Conservation (phyloP, 2,888 invertebrate genomes). For the Ferdinandea cuprea region DNA sequence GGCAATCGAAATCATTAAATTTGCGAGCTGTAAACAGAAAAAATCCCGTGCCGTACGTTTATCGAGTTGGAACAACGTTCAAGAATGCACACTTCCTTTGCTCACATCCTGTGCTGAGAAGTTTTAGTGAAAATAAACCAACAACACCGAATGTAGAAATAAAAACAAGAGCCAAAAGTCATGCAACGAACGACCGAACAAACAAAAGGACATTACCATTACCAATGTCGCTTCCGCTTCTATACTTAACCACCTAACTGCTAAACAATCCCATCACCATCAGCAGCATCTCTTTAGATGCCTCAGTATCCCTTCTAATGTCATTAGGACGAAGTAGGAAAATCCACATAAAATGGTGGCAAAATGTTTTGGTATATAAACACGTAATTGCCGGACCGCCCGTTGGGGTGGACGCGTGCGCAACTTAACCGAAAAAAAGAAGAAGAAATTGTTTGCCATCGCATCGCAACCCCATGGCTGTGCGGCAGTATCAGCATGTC, state of each 20-base stretch:
- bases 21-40: slow-evolving; percentile 54
- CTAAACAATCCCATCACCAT: slow-evolving; percentile 63
- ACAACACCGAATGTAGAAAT: slow-evolving; percentile 18
- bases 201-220: slow-evolving; percentile 76
- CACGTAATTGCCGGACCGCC: slow-evolving; percentile 77
- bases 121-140: slow-evolving; percentile 33
- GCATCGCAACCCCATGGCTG: slow-evolving; percentile 16
- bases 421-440: slow-evolving; percentile 39
- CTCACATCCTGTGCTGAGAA: slow-evolving; percentile 51
- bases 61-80: slow-evolving; percentile 71
- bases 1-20: slow-evolving; percentile 77
- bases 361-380: slow-evolving; percentile 75
- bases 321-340: slow-evolving; percentile 70
- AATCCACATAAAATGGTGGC: slow-evolving; percentile 75
- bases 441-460: slow-evolving; percentile 1
- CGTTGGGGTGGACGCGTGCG: slow-evolving; percentile 76
- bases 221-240: slow-evolving; percentile 71
- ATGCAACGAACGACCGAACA: slow-evolving; percentile 67
- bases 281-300: slow-evolving; percentile 46
- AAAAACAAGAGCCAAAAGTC: slow-evolving; percentile 67
- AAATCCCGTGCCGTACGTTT: slow-evolving; percentile 60
- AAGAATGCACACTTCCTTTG: slow-evolving; percentile 69
- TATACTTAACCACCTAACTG: slow-evolving; percentile 55
- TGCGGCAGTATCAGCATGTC: slow-evolving; percentile 29
- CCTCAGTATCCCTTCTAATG: slow-evolving; percentile 57